Evolutionary conservation across 2,888 invertebrate genomes (phyloP), one percentile per base, ranked within the genome.

Genomic region (Hyposoter didymator): DNA sequence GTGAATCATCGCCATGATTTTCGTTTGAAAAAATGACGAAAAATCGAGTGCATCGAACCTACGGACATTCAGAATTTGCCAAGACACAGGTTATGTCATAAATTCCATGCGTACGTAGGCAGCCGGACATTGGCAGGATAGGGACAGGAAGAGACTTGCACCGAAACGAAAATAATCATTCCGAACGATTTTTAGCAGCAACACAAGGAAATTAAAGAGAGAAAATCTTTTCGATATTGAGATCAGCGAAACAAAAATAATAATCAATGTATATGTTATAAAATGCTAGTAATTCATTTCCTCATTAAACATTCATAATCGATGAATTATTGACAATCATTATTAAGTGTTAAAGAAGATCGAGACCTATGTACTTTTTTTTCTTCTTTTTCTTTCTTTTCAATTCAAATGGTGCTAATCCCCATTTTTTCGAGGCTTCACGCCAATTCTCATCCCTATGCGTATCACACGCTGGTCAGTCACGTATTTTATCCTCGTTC

Each of bases 21-120:
- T 22, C 59, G 32, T 64, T 72, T 67, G 75, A 81, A 59, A 74
- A 52, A 49, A 55, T 91, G 90, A 90, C 88, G 88, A 89, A 82
- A 35, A 32, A 14, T n/a, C n/a, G n/a, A 70, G 84, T 82, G 81
- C 85, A 82, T 82, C 84, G 81, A 81, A 82, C 79, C 78, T 84
- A 78, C 84, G 89, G 88, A 88, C 89, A 89, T 88, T 88, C 87
- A 87, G 19, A 12, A n/a, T 55, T 8, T 79, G 19, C 35, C 17
- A 82, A 70, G 66, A 75, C 75, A 69, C 59, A 80, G 45, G 80
- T 82, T 72, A 43, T 47, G 55, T 84, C 69, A 39, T 84, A 84
- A 88, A 80, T 22, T 75, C 64, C 75, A 69, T 84, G 64, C 72
- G 47, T 64, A 45, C 52, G 69, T 70, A 84, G 47, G 73, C 74